Base-by-base conservation (phyloP, 2,888 invertebrate genomes). In the Chrysolina haemoptera region DNA sequence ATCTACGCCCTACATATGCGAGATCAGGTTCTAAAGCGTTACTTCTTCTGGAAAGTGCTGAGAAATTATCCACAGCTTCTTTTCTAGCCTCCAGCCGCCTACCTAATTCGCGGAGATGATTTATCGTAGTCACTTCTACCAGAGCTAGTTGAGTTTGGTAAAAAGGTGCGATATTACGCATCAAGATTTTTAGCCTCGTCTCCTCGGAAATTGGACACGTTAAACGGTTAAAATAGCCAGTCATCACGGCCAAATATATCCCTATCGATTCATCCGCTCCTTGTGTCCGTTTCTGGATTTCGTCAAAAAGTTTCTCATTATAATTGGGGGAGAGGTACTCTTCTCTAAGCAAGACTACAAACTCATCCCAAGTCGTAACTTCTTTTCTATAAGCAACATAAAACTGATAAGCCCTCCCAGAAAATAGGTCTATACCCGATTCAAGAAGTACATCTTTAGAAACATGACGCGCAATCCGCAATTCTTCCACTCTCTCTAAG, bases 91-190 rank as follows among this genome's bases (percentile, higher is more conserved):
- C 74, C 10, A 79, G 41, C 11, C 59, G 71, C 67, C 73, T 66
- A 12, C 76, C 76, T 16, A 79, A 66, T 59, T 63, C 65, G 27
- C 63, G 20, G 1, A 78, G 69, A 27, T 78, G 69, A 8, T 64
- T 41, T 22, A 76, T 68, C 18, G 76, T 70, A n/a, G 66, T 67
- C 0, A 77, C 73, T n/a, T n/a, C 46, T 10, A 71, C 62, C 22
- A 78, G 48, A 48, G 68, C 73, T 22, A 78, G 59, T 43, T 76
- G 73, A 18, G 46, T 73, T 48, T 79, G 78, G 43, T 77, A 76
- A 27, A 76, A 77, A 16, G 50, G 50, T 50, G 50, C 50, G 8
- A 50, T 50, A 18, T 50, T 50, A 6, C 18, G 16, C 10, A 18
- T 10, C 10, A 50, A 16, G 8, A 50, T 50, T 50, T 50, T 9